A percentile compares a stretch with the other conserved stretches of the same genome.
phyloP scores from a whole-genome alignment of 2,888 invertebrate species.

The Sialis fuliginosa region DNA sequence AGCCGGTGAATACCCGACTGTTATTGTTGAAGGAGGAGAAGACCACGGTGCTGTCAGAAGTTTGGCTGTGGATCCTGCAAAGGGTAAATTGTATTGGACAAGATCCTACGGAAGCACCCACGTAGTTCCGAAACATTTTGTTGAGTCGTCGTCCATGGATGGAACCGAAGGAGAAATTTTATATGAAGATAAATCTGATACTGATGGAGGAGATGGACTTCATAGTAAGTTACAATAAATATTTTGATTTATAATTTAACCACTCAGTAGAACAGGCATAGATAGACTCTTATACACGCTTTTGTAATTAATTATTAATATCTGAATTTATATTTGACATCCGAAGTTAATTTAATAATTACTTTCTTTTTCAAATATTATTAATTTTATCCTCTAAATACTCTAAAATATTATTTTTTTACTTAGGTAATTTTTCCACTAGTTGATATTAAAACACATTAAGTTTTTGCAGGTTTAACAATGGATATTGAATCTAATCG shows the following conservation, averaged over 20 bases:
- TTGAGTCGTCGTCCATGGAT: conserved; percentile 49
- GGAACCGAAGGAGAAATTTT: conserved; percentile 30
- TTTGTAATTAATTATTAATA: too few relatives aligned
- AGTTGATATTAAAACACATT: not conserved
- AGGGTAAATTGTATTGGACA: conserved; percentile 37
- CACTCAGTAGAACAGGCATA: too few relatives aligned
- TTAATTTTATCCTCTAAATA: too few relatives aligned
- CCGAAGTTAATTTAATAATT: too few relatives aligned
- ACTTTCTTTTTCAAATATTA: too few relatives aligned
- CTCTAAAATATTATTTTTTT: too few relatives aligned
- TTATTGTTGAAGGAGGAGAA: conserved; percentile 22
- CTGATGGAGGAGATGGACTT: conserved; percentile 12
- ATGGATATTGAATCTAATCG: conserved; percentile 38
- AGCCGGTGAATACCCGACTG: conserved; percentile 48
- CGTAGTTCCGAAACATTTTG: conserved; percentile 21
- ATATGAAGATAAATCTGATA: conserved; percentile 17
- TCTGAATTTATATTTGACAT: too few relatives aligned
- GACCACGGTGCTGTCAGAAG: conserved; percentile 35
- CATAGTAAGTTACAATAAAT: conserved; percentile 8
- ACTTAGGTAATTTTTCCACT: too few relatives aligned
- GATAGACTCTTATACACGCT: too few relatives aligned
- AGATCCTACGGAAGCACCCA: conserved; percentile 14
- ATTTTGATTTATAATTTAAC: too few relatives aligned
- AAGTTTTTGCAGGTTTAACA: conserved; percentile 32
- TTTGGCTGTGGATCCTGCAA: conserved; percentile 49